Evolutionary conservation across 2,113 vertebrate genomes (phyloP), one percentile per base, ranked within the genome.

Genomic region (Pimephales promelas): DNA sequence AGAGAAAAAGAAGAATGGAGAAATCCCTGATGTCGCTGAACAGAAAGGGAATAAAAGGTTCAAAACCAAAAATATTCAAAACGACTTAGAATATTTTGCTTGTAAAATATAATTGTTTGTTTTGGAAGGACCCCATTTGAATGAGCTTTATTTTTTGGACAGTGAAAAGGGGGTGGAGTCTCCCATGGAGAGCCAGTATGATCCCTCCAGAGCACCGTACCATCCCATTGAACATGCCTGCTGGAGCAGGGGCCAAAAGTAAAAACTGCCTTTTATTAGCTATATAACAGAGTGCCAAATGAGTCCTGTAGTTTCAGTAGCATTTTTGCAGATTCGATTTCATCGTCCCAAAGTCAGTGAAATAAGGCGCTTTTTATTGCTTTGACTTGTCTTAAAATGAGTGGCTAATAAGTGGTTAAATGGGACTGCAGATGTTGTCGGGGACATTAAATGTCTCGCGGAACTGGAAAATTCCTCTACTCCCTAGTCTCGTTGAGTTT

Each of bases 221-320:
- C 95, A 97, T 71, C 96, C 96, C 0, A 16, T 97, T 0, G 91
- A 95, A 0, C 92, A 97, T 0, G 96, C 97, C 83, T 97, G 96
- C 90, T 97, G 97, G 97, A 90, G 59, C 11, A 90, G 40, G 1
- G 95, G 93, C 1, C 94, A 97, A 81, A 96, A 92, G 97, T 97
- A 88, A 88, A 87, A 47, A 7, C 1, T 52, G 11, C 1, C 4
- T 9, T 70, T 10, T 70, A 10, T 7, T 78, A 31, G 31, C 13
- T 64, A 31, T 47, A 43, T 18, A 28, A 57, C 10, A 2, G 14
- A 7, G 59, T 62, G 24, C 59, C 24, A 62, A 61, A 26, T 61
- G 10, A 61, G 4, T 62, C 13, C 11, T 28, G 13, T 14, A 16
- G 14, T 26, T 62, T 31, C 26, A 3, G 26, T 62, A 8, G 11